A percentile compares a stretch with the other conserved stretches of the same genome.
Evolutionary conservation across 2,797 vertebrate species (phyloP).

Genomic region (Paguma larvata): DNA sequence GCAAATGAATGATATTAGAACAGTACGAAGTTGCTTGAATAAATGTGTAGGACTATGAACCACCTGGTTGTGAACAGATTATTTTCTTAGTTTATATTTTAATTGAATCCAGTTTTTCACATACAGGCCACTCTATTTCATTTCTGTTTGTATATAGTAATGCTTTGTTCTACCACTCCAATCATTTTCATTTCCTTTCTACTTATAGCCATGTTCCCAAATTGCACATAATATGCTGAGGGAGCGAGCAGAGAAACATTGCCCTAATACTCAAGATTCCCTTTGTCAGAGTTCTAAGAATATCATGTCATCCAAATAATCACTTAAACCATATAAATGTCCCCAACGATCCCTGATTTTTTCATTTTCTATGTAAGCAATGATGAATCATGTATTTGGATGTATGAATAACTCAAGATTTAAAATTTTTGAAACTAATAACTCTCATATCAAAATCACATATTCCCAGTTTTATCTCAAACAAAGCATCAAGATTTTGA

Average conservation of each 20-base stretch:
- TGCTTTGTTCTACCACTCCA: neutral
- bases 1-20: constrained; percentile 39
- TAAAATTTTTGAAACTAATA: constrained; percentile 54
- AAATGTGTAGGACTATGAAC: neutral
- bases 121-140: neutral
- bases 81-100: constrained; percentile 56
- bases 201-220: neutral
- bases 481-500: neutral
- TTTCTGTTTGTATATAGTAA: neutral
- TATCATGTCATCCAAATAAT: neutral
- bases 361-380: constrained; percentile 1
- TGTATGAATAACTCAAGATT: constrained; percentile 13
- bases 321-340: constrained; percentile 22
- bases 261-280: neutral
- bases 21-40: constrained; percentile 55
- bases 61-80: constrained; percentile 24
- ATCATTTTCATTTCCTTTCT: neutral
- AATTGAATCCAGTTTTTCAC: constrained; percentile 36
- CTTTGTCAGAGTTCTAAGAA: constrained; percentile 8
- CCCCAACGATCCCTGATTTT: constrained; percentile 10
- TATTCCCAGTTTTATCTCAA: neutral
- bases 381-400: constrained; percentile 52
- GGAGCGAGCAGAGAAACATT: constrained; percentile 12
- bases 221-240: neutral
- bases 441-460: constrained; percentile 15